Percentiles rank a stretch among this genome's conserved stretches.
Evolutionary conservation across 2,888 invertebrate species (phyloP).

Genomic region (Scaptomyza caliginosa): DNA sequence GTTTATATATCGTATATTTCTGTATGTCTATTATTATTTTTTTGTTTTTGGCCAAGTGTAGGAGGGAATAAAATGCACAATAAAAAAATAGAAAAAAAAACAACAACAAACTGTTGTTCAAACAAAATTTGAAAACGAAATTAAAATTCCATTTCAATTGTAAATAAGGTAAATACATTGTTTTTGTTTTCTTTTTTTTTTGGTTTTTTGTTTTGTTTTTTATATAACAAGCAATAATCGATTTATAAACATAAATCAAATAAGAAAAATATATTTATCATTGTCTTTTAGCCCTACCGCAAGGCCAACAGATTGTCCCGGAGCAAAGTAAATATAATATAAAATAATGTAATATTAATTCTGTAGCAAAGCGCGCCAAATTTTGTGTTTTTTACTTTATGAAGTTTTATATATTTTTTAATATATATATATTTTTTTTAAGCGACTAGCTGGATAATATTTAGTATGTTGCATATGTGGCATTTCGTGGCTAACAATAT

Average conservation of each 20-base stretch:
- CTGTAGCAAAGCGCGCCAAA: neutral
- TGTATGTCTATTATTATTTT: neutral
- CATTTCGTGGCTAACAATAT: slow-evolving; percentile 4
- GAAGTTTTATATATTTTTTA: neutral
- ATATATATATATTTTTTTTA: neutral
- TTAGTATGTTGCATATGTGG: slow-evolving; percentile 17
- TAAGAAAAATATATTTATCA: neutral
- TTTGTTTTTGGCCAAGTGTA: slow-evolving; percentile 9
- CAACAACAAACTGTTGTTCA: neutral
- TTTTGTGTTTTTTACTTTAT: neutral
- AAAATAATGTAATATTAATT: slow-evolving; percentile 2
- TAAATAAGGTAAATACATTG: neutral
- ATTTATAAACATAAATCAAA: neutral
- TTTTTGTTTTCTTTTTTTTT: no score
- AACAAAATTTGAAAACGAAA: slow-evolving; percentile 1
- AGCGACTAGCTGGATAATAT: slow-evolving; percentile 38
- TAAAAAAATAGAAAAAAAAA: neutral
- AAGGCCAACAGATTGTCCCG: slow-evolving; percentile 7
- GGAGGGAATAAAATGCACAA: slow-evolving; percentile 43
- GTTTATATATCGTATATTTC: slow-evolving; percentile 1
- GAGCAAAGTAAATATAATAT: neutral
- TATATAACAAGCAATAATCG: slow-evolving; percentile 3
- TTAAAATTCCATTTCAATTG: slow-evolving; percentile 7
- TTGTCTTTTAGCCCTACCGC: neutral
- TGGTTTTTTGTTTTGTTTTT: no score